Base-by-base conservation (phyloP, 2,888 invertebrate genomes). In the Pristionchus japonicus region DNA sequence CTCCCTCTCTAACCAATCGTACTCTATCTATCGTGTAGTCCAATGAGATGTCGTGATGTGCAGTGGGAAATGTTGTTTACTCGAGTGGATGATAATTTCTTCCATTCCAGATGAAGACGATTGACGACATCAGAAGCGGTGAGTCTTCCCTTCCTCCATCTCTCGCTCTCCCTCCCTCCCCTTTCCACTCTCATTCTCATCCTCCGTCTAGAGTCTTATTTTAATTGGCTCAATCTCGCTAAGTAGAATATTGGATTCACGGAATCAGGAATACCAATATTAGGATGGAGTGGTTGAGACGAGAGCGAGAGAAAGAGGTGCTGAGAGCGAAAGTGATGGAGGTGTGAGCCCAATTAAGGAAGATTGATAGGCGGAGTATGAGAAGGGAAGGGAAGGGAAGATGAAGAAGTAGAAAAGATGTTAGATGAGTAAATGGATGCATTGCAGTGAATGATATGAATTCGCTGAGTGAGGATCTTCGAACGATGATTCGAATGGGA, bases 401-500 rank as follows among this genome's bases (percentile, higher is more conserved):
- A 64, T n/a, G 7, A 23, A 57, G 9, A 57, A 6, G 57, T n/a
- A n/a, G n/a, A n/a, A 52, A 52, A 52, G 67, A 52, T 0, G 40
- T 37, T 23, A 37, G 77, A 77, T 49, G 31, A 34, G 82, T 17
- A 20, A 17, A 27, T 15, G 31, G 11, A 83, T 52, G 20, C 11
- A 52, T 83, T 83, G 23, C 82, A 83, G 82, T 83, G 52, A 52
- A 34, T 49, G 82, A 83, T 52, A 52, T 83, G 20, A 83, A 27
- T 64, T 40, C 64, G 20, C 11, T 85, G 64, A 85, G 61, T 85
- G 85, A 85, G 17, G 85, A 85, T 64, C 74, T 89, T 9, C 83
- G 86, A 64, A 85, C 83, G 20, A 87, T 89, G 31, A 77, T 89
- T 23, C 23, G 83, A 43, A 89, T 89, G 89, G 23, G 61, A 27